These are phyloP conservation scores for Mesocentrotus franciscanus DNA, from an alignment of 53 echinoderm and acorn worm species.

Conservation along the genomic window DNA sequence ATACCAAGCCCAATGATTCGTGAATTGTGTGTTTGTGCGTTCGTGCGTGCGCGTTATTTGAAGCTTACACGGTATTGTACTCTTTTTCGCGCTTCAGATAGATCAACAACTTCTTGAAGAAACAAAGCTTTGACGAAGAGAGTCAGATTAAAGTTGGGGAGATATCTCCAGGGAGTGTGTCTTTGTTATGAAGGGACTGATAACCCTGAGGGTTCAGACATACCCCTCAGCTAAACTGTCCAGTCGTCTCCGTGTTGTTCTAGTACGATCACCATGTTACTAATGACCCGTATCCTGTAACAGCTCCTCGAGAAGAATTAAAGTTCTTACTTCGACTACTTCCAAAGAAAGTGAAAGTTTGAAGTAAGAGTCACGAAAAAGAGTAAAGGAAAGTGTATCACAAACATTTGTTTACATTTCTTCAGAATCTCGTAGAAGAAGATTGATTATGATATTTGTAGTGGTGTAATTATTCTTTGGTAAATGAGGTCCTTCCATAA, in stretches of 20 bases:
- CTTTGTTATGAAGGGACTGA: slow-evolving; percentile 14
- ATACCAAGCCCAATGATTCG: background rate
- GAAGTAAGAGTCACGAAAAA: background rate
- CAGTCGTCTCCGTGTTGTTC: slow-evolving; percentile 54
- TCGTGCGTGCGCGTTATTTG: background rate
- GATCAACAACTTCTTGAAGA: background rate
- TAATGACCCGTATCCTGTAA: slow-evolving; percentile 46
- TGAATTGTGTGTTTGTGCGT: background rate
- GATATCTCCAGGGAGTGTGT: background rate
- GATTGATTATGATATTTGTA: background rate
- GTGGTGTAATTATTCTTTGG: background rate
- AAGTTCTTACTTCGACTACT: background rate
- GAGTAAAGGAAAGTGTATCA: background rate
- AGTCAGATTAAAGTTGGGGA: background rate
- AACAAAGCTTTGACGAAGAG: background rate
- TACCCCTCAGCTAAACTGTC: slow-evolving; percentile 33
- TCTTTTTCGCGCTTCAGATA: background rate
- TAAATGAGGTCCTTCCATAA: background rate
- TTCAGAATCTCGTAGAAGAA: background rate
- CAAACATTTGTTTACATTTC: background rate
- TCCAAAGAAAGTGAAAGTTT: background rate
- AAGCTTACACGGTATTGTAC: background rate
- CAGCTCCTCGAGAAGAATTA: background rate
- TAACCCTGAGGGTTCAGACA: slow-evolving; percentile 49
- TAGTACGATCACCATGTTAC: slow-evolving; percentile 5